phyloP scores from a whole-genome alignment of 1,140 invertebrate species.

The Conus betulinus region DNA sequence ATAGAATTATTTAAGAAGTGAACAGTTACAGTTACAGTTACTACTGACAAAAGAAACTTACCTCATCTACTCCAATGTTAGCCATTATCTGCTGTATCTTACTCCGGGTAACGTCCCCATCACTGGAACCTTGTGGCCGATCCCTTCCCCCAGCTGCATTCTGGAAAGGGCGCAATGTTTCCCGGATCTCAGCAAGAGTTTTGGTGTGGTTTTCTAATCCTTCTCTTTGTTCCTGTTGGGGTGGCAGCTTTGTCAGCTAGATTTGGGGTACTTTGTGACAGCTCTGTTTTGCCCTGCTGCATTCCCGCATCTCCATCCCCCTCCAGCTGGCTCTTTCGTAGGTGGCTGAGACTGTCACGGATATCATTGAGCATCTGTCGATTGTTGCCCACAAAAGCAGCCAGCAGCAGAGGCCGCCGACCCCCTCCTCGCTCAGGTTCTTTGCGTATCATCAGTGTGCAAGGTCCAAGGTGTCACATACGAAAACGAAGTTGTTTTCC shows the following conservation, averaged over 20 bases:
- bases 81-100: conserved; percentile 60
- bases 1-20: no score
- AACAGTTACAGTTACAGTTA: no score
- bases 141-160: conserved; percentile 83
- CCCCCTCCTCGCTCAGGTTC: conserved; percentile 55
- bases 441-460: conserved; percentile 56
- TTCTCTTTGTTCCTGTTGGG: conserved; percentile 30
- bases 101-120: conserved; percentile 43
- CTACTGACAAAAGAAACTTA: conserved; percentile 41
- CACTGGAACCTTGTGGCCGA: conserved; percentile 78
- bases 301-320: conserved; percentile 38
- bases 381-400: conserved; percentile 63
- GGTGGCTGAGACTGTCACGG: conserved; percentile 69
- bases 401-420: conserved; percentile 65
- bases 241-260: conserved; percentile 52
- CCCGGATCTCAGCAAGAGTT: conserved; percentile 90
- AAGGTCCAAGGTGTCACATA: conserved; percentile 23
- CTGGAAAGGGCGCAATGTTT: conserved; percentile 89
- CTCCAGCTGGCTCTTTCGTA: conserved; percentile 55
- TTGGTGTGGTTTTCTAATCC: conserved; percentile 84
- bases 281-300: conserved; percentile 54
- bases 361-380: conserved; percentile 72
- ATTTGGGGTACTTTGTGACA: conserved; percentile 64
- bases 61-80: conserved; percentile 68
- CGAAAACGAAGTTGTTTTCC: conserved; percentile 28